Conservation (phyloP, 2,113 vertebrate genomes). For the Ceratotherium simum region DNA sequence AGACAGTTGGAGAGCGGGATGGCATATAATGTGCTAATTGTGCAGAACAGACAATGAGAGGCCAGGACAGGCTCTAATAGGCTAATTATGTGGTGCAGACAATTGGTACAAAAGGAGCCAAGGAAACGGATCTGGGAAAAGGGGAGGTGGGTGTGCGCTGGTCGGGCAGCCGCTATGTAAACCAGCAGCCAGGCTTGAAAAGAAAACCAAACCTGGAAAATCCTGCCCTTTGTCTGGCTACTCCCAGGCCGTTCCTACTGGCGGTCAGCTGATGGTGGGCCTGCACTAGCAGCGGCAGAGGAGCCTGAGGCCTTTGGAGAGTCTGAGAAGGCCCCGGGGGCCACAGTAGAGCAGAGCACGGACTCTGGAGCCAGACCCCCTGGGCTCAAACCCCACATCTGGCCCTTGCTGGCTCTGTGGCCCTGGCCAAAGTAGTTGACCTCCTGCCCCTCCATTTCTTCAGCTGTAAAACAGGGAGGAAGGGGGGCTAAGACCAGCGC, state of each 20-base stretch:
- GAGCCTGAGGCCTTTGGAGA: rapidly evolving
- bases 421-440: neutral
- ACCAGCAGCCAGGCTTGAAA: neutral
- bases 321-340: neutral
- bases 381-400: neutral
- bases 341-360: rapidly evolving
- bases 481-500: rapidly evolving
- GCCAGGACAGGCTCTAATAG: slow-evolving; percentile 10
- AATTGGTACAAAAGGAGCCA: slow-evolving; percentile 21
- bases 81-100: slow-evolving; percentile 55
- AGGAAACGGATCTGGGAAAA: neutral
- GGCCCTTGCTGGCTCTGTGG: neutral
- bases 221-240: neutral
- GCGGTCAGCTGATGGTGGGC: neutral
- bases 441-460: neutral
- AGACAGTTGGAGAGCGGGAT: slow-evolving; percentile 20
- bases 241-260: neutral
- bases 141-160: neutral
- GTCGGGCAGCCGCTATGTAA: neutral
- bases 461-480: neutral
- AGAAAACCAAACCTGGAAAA: neutral
- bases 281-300: no score
- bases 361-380: neutral
- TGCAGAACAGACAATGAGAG: slow-evolving; percentile 59
- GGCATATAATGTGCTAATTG: slow-evolving; percentile 24